A percentile compares a stretch with the other conserved stretches of the same genome.
Evolutionary conservation across 2,113 vertebrate species (phyloP).

Genomic region (Pedetes capensis): DNA sequence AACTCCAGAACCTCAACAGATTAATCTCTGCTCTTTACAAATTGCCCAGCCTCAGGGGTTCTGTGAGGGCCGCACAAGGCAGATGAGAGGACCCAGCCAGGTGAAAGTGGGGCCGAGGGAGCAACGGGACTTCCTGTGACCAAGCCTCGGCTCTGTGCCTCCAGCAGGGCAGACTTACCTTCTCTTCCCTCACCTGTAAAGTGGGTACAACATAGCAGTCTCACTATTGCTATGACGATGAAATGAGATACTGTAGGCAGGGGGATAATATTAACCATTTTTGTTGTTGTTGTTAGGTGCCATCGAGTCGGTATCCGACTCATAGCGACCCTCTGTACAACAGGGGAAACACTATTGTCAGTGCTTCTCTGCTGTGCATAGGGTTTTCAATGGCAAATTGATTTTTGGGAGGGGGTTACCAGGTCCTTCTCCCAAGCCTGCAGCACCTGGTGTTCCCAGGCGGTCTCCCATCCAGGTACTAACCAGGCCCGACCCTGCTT

Average conservation of each 20-base stretch:
- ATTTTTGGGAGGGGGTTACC: too few relatives aligned
- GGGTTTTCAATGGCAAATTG: too few relatives aligned
- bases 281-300: too few relatives aligned
- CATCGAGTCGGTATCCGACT: too few relatives aligned
- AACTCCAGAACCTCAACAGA: not conserved
- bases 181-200: not conserved
- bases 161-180: not conserved
- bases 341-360: too few relatives aligned
- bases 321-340: too few relatives aligned
- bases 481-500: too few relatives aligned
- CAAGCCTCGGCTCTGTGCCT: not conserved
- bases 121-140: not conserved
- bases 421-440: too few relatives aligned
- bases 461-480: too few relatives aligned
- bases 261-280: too few relatives aligned
- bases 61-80: not conserved
- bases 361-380: too few relatives aligned
- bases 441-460: too few relatives aligned
- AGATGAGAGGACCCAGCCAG: not conserved
- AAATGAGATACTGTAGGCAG: not conserved
- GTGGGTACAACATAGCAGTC: fast-evolving
- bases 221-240: fast-evolving
- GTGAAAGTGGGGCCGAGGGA: not conserved
- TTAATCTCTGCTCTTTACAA: not conserved
- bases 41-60: not conserved